These are phyloP conservation scores for Neoascia interrupta DNA, from an alignment of 2,888 invertebrate species.

Conservation along the genomic window DNA sequence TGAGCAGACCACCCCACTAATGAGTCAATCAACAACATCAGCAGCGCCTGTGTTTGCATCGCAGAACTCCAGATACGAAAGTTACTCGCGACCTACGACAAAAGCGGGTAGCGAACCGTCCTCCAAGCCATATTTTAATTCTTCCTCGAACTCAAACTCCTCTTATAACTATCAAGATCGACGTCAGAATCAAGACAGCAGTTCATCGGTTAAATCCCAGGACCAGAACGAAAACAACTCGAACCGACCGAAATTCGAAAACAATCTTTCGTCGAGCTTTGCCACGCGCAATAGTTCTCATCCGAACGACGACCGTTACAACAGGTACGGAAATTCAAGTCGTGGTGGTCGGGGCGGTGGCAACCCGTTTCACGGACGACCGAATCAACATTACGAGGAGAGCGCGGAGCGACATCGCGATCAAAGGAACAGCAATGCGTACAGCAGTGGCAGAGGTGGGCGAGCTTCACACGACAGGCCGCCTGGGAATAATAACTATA, in stretches of 20 bases:
- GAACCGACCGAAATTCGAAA: slow-evolving; percentile 76
- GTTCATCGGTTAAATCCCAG: slow-evolving; percentile 55
- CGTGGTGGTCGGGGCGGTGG: slow-evolving; percentile 58
- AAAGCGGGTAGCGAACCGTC: slow-evolving; percentile 63
- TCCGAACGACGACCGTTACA: slow-evolving; percentile 43
- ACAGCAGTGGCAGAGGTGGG: slow-evolving; percentile 62
- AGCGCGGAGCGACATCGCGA: slow-evolving; percentile 40
- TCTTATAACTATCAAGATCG: slow-evolving; percentile 47
- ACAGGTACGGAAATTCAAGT: slow-evolving; percentile 44
- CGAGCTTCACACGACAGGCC: slow-evolving; percentile 62
- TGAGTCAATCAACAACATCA: slow-evolving; percentile 12
- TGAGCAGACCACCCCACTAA: slow-evolving; percentile 27
- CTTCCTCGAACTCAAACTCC: slow-evolving; percentile 36
- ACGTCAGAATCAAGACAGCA: slow-evolving; percentile 51
- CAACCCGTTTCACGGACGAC: slow-evolving; percentile 39
- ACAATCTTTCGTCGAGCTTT: slow-evolving; percentile 79
- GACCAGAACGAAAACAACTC: slow-evolving; percentile 32
- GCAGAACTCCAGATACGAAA: slow-evolving; percentile 42
- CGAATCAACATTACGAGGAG: slow-evolving; percentile 57
- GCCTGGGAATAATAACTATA: slow-evolving; percentile 26
- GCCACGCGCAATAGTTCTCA: slow-evolving; percentile 71
- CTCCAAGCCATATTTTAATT: slow-evolving; percentile 41
- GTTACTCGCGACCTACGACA: slow-evolving; percentile 46
- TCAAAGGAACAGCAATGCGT: slow-evolving; percentile 25
- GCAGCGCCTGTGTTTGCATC: slow-evolving; percentile 29